Base-by-base conservation (phyloP, 1,140 invertebrate species). In the Drosophila sucinea region DNA sequence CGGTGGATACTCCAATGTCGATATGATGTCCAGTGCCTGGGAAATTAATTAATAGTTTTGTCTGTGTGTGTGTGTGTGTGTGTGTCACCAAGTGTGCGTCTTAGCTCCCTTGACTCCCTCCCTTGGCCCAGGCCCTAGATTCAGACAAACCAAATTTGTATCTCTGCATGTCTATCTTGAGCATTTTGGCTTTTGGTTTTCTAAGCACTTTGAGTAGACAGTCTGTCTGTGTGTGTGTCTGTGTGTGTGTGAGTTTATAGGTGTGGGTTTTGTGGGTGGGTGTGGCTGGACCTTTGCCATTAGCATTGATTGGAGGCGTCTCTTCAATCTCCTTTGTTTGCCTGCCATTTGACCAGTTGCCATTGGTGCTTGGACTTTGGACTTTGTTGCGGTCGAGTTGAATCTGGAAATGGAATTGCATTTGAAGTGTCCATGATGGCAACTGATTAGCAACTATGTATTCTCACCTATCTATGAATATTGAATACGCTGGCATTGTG, bases 31-130 rank as follows among this genome's bases (percentile, higher is more conserved):
- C 83, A 82, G 79, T 83, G 76, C 69, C 83, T 77, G 67, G 67
- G 69, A 87, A 83, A 87, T 87, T 87, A 87, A 87, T 87, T 87
- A 87, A 87, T 87, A 87, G 84, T 79, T 75, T 67, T 74, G 72
- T 77, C 62, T 74, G 40, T 63, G 30, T 79, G 47, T 60, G 30
- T 33, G 32, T 51, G 66, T 74, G 40, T 63, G 30, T 79, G 47
- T 60, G 30, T 33, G 32, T 51, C 54, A 11, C 11, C n/a, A 11
- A 4, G 6, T 51, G 3, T 6, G 17, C 17, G 17, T 17, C 17
- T 17, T 17, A 17, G 17, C 17, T 17, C 17, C 17, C 33, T 4
- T 35, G 3, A 5, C 6, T 29, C 7, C 44, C 35, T n/a, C 27
- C 29, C 41, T 35, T 10, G 23, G 32, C 40, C 17, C 10, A 8